Percentiles rank a stretch among this genome's conserved stretches.
Evolutionary conservation across 2,113 vertebrate genomes (phyloP).

Genomic region (Ramphastos sulfuratus): DNA sequence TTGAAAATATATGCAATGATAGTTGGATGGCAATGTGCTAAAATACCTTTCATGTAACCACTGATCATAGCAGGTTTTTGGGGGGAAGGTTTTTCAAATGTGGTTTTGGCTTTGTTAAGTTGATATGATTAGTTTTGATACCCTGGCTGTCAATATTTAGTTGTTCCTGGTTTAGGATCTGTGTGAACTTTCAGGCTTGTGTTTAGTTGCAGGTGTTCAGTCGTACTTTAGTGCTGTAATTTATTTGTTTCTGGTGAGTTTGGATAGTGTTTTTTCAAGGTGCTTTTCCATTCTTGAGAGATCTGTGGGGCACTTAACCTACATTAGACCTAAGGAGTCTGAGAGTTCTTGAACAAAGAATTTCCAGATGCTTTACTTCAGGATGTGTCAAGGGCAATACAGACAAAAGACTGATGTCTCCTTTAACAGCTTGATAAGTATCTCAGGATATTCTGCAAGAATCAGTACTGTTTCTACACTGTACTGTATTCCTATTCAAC

Average conservation of each 20-base stretch:
- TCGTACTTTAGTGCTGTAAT: neutral
- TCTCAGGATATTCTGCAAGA: slow-evolving; percentile 80
- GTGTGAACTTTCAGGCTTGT: neutral
- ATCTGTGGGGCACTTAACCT: slow-evolving; percentile 82
- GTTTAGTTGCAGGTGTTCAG: neutral
- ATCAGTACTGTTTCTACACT: slow-evolving; percentile 78
- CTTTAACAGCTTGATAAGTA: slow-evolving; percentile 86
- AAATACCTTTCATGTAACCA: slow-evolving; percentile 43
- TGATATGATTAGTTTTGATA: slow-evolving; percentile 14
- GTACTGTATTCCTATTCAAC: slow-evolving; percentile 81
- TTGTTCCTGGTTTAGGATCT: neutral
- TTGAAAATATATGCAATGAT: slow-evolving; percentile 66
- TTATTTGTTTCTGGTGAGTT: slow-evolving; percentile 58
- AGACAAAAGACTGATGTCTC: slow-evolving; percentile 89
- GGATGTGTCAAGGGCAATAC: slow-evolving; percentile 87
- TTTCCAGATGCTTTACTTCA: slow-evolving; percentile 82
- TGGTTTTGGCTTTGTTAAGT: neutral
- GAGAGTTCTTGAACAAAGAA: slow-evolving; percentile 83
- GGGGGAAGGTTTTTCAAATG: neutral
- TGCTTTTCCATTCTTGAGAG: slow-evolving; percentile 76
- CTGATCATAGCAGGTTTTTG: neutral
- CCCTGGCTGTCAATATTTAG: neutral
- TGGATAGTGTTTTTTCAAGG: slow-evolving; percentile 64
- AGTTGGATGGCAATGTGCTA: slow-evolving; percentile 55
- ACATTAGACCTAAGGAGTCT: slow-evolving; percentile 78